Conservation (phyloP, 2,888 invertebrate species). For the Cryptocheilus praepositus region DNA sequence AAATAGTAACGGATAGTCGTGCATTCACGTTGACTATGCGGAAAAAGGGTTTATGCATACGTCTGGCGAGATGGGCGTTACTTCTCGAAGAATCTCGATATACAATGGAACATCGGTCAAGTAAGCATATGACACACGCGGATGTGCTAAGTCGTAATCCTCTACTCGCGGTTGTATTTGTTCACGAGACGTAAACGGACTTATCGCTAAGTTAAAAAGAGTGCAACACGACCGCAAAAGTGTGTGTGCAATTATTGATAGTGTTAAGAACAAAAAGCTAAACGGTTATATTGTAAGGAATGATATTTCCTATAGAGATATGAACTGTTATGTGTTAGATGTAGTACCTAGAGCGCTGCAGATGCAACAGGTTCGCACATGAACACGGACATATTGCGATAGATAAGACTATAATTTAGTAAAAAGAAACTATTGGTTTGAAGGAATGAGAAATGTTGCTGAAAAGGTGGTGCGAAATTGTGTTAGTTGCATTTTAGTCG, state of each 20-base stretch:
- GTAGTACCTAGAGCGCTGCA: no score
- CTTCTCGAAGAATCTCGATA: not conserved
- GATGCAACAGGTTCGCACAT: not conserved
- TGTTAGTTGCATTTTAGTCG: no score
- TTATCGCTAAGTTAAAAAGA: not conserved
- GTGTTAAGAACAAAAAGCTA: no score
- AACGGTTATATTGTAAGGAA: no score
- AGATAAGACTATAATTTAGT: not conserved
- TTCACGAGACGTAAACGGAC: no score
- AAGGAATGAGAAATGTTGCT: no score
- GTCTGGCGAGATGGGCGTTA: not conserved
- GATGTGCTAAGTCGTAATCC: no score
- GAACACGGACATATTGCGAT: not conserved
- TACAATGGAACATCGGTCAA: not conserved
- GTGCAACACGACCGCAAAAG: not conserved
- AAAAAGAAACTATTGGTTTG: not conserved
- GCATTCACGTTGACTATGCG: not conserved
- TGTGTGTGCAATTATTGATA: not conserved
- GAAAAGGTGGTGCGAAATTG: no score
- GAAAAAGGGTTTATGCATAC: not conserved
- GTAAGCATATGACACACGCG: not conserved
- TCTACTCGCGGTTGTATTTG: not conserved
- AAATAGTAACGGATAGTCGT: not conserved
- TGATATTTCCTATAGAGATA: not conserved
- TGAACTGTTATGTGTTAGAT: not conserved